These are phyloP conservation scores for Myrmecophaga tridactyla DNA, from an alignment of 2,113 vertebrate species.

Conservation along the genomic window DNA sequence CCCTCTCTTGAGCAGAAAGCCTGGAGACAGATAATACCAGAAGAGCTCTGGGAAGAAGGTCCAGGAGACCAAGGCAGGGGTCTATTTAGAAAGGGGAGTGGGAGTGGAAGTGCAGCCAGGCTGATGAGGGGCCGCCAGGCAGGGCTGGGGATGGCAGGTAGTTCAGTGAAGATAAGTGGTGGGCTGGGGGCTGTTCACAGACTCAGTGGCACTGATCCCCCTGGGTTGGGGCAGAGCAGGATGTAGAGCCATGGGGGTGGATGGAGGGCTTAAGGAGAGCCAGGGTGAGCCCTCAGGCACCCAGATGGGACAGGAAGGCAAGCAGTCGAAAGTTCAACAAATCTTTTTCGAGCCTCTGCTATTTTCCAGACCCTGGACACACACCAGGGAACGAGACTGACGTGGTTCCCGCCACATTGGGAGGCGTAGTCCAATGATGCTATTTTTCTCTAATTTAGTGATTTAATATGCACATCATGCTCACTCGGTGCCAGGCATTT, in stretches of 20 bases:
- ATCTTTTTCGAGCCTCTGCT: not conserved
- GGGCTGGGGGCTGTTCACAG: not conserved
- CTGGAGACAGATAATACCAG: not conserved
- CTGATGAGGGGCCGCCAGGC: too few species aligned
- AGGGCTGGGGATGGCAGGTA: not conserved
- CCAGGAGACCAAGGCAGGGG: not conserved
- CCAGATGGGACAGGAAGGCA: not conserved
- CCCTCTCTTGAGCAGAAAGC: not conserved
- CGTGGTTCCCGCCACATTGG: too few species aligned
- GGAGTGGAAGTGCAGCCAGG: not conserved
- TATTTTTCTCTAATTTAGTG: not conserved
- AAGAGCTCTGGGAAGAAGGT: not conserved
- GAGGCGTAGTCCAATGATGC: not conserved
- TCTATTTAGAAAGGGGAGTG: not conserved
- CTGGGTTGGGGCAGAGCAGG: not conserved
- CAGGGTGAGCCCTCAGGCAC: not conserved
- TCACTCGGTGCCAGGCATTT: not conserved
- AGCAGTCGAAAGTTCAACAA: not conserved
- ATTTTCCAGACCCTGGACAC: not conserved
- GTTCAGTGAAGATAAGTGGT: not conserved
- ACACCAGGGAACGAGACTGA: not conserved
- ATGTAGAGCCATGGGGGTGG: not conserved
- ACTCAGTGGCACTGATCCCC: accelerated
- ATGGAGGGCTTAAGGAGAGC: not conserved
- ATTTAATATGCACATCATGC: not conserved